Conservation (phyloP, 2,113 vertebrate genomes). For the Aegotheles bennettii region DNA sequence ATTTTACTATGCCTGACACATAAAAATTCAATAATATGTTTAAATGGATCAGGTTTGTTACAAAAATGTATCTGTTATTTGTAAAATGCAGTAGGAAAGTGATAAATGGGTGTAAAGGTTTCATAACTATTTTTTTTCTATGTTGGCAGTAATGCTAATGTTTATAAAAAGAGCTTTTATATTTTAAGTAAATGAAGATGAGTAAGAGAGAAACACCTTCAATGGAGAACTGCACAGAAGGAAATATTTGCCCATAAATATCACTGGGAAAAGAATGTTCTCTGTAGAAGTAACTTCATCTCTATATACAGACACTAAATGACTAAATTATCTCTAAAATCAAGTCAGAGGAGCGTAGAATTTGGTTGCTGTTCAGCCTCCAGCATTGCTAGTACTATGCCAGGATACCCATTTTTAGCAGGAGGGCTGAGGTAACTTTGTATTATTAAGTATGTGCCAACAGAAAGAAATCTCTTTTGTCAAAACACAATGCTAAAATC, state of each 20-base stretch:
- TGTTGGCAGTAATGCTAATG: background rate
- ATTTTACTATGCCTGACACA: background rate
- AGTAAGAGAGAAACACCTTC: background rate
- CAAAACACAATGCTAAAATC: background rate
- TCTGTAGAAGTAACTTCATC: background rate
- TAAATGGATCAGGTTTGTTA: background rate
- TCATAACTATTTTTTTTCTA: background rate
- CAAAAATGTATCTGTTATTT: background rate
- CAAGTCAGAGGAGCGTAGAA: background rate
- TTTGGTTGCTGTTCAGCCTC: background rate
- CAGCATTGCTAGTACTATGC: background rate
- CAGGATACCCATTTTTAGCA: background rate
- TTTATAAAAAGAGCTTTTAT: background rate
- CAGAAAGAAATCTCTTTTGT: background rate
- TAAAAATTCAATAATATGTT: background rate
- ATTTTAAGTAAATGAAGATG: background rate
- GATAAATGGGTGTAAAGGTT: background rate
- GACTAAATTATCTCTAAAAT: background rate
- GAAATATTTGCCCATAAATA: background rate
- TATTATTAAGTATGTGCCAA: background rate
- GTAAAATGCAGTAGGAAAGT: background rate
- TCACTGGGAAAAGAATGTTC: background rate
- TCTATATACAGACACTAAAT: background rate
- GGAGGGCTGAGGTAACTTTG: background rate
- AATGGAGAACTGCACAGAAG: background rate